Conservation (phyloP, 2,113 vertebrate genomes). For the Sigmodon hispidus region DNA sequence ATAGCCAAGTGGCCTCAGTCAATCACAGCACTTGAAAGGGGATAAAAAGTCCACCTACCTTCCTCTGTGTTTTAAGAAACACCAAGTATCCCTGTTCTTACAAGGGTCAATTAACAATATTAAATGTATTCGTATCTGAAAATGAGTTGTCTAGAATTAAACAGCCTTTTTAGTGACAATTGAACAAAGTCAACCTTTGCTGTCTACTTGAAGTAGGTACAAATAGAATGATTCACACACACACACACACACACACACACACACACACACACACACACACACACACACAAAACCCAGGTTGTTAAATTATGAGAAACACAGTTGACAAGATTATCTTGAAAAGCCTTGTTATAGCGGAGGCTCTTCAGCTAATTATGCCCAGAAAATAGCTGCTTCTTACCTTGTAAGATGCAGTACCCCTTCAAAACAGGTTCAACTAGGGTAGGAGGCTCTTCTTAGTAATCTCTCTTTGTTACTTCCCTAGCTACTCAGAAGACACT, state of each 20-base stretch:
- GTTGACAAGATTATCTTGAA: conserved; percentile 31
- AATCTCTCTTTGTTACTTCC: not conserved
- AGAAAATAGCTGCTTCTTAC: conserved; percentile 3
- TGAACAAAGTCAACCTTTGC: conserved; percentile 41
- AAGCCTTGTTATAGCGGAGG: conserved; percentile 11
- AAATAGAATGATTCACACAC: not conserved
- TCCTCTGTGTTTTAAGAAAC: not conserved
- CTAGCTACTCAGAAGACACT: not conserved
- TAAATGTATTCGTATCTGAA: conserved; percentile 24
- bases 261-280: too few species aligned
- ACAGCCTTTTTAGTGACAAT: not conserved
- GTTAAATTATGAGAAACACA: conserved; percentile 32
- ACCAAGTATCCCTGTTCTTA: not conserved
- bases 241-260: too few species aligned
- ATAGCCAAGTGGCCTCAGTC: conserved; percentile 24
- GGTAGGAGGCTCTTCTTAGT: not conserved
- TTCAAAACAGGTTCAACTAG: not conserved
- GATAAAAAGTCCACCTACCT: not conserved
- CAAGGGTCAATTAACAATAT: conserved; percentile 46
- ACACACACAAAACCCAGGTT: too few species aligned
- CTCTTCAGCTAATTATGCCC: conserved; percentile 46
- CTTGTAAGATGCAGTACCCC: not conserved
- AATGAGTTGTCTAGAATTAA: conserved; percentile 47
- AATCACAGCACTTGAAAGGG: not conserved
- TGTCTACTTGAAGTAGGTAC: conserved; percentile 38